Evolutionary conservation across 1,140 invertebrate species (phyloP).

Genomic region (Brachionus koreanus): DNA sequence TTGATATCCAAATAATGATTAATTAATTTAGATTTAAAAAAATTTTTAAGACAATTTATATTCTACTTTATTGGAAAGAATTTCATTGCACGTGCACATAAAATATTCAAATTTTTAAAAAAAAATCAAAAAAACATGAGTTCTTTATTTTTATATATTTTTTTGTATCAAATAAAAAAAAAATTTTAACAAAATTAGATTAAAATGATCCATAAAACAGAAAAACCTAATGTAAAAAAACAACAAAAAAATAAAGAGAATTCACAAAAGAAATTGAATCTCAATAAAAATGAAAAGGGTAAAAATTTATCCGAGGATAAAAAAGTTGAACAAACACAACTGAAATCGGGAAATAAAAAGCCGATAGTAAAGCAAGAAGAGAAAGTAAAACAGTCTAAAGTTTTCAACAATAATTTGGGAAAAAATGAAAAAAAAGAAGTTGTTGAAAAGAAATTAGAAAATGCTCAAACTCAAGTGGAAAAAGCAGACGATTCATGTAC

Average conservation of each 20-base stretch:
- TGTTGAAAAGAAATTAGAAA: conserved; percentile 41
- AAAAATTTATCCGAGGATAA: no score
- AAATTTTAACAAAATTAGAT: no score
- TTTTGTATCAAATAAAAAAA: no score
- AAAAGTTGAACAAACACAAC: no score
- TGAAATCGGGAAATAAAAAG: background rate
- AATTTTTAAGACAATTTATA: no score
- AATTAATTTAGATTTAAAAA: no score
- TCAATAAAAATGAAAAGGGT: background rate
- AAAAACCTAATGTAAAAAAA: no score
- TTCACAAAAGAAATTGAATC: background rate
- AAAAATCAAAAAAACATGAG: background rate
- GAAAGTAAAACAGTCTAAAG: background rate
- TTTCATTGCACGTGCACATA: no score
- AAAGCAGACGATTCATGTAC: conserved; percentile 29
- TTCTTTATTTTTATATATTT: background rate
- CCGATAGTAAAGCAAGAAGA: conserved; percentile 46
- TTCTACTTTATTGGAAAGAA: no score
- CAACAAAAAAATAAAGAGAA: background rate
- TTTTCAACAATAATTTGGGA: conserved; percentile 43
- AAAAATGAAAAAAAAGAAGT: conserved; percentile 41
- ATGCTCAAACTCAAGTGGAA: conserved; percentile 41
- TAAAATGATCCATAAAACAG: no score
- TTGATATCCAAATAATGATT: no score
- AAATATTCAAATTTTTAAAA: no score